A percentile compares a stretch with the other conserved stretches of the same genome.
Conservation (phyloP, 2,113 vertebrate species). For the Pampusana beccarii region DNA sequence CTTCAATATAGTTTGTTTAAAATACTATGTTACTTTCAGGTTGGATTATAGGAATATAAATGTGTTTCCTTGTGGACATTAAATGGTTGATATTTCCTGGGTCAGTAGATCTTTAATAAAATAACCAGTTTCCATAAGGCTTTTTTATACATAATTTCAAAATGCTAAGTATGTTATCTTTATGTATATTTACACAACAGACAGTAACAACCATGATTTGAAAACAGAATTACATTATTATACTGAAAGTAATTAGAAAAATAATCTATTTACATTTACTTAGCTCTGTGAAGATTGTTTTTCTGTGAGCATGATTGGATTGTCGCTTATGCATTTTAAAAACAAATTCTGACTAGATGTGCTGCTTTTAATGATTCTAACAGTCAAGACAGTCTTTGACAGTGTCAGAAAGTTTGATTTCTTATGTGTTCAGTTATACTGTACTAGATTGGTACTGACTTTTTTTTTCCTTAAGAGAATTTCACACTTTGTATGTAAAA, state of each 20-base stretch:
- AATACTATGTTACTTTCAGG: not conserved
- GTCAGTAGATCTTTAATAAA: not conserved
- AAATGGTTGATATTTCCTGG: not conserved
- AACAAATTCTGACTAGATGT: not conserved
- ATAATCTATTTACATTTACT: not conserved
- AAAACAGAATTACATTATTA: not conserved
- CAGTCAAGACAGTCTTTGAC: not conserved
- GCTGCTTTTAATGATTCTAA: not conserved
- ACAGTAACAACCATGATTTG: not conserved
- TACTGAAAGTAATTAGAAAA: not conserved
- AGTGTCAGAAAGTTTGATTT: not conserved
- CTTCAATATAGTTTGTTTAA: not conserved
- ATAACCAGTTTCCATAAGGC: not conserved
- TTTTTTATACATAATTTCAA: not conserved
- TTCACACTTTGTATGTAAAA: not conserved
- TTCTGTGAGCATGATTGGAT: not conserved
- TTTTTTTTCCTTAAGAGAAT: accelerated
- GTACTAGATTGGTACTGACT: accelerated
- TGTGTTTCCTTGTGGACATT: not conserved
- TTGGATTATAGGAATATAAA: not conserved
- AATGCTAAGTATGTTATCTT: not conserved
- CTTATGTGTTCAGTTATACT: not conserved
- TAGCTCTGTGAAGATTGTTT: not conserved
- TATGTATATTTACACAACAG: not conserved
- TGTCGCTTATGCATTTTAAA: not conserved